Evolutionary conservation across 1,140 invertebrate species (phyloP).

Genomic region (Drosophila nikananu): DNA sequence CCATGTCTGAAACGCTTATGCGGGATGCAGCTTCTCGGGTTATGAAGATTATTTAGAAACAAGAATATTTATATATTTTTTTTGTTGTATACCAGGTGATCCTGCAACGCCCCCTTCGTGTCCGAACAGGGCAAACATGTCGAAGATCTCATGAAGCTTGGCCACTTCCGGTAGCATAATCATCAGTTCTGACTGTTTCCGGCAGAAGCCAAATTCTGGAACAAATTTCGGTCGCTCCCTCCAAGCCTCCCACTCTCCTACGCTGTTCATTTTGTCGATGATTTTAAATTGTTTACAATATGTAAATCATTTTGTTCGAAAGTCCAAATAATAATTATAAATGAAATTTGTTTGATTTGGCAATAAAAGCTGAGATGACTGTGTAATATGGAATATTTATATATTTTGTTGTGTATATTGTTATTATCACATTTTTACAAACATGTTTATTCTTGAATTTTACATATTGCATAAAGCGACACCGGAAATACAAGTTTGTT

Average conservation of each 20-base stretch:
- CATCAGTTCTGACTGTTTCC: slow-evolving; percentile 42
- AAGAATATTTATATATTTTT: background rate
- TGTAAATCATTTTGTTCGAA: background rate
- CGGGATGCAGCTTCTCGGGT: background rate
- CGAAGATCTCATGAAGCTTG: slow-evolving; percentile 29
- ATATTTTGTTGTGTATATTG: too few species aligned
- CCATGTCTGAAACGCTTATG: slow-evolving; percentile 40
- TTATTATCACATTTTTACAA: background rate
- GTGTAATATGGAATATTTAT: background rate
- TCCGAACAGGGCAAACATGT: slow-evolving; percentile 29
- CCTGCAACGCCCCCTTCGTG: background rate
- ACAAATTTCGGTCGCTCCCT: background rate
- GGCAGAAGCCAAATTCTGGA: slow-evolving; percentile 22
- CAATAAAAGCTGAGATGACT: background rate
- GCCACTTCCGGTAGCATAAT: slow-evolving; percentile 38
- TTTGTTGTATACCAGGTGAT: background rate
- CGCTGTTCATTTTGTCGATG: background rate
- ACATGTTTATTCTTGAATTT: background rate
- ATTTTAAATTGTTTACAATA: background rate
- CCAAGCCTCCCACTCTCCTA: background rate
- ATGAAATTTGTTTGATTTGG: background rate
- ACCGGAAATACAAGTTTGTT: background rate
- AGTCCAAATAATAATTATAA: background rate
- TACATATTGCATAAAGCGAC: background rate
- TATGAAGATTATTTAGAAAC: too few species aligned